These are phyloP conservation scores for Podarcis lilfordi DNA, from an alignment of 2,797 vertebrate genomes.

Conservation along the genomic window DNA sequence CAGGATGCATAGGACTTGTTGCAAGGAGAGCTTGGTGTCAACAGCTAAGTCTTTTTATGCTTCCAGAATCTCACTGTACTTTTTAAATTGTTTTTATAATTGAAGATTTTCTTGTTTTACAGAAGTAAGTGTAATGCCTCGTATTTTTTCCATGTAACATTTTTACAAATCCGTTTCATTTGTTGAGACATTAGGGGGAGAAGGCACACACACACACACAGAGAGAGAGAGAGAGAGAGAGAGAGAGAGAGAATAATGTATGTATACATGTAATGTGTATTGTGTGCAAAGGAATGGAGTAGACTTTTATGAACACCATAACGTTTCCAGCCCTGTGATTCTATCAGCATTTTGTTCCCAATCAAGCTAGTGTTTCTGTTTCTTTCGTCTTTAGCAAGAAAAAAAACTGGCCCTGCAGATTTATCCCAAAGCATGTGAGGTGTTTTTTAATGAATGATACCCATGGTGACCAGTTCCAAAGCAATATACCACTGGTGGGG, in stretches of 20 bases:
- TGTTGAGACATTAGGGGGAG: too few relatives aligned
- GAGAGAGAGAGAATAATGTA: not conserved
- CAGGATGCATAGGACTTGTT: not conserved
- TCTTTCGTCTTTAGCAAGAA: not conserved
- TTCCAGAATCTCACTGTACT: too few relatives aligned
- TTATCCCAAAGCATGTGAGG: not conserved
- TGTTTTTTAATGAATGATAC: not conserved
- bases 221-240: too few relatives aligned
- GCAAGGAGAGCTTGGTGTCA: not conserved
- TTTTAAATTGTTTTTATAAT: too few relatives aligned
- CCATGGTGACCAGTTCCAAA: slow-evolving; percentile 1
- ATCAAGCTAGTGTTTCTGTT: not conserved
- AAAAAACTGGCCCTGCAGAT: not conserved
- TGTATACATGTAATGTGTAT: not conserved
- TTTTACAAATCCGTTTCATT: too few relatives aligned
- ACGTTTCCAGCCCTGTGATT: not conserved
- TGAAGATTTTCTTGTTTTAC: too few relatives aligned
- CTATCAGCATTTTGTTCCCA: not conserved
- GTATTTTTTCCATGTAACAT: too few relatives aligned
- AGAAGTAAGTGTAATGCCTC: too few relatives aligned
- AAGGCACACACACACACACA: too few relatives aligned
- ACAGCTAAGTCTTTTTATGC: not conserved
- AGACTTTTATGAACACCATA: not conserved
- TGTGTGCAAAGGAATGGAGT: not conserved
- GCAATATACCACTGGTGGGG: not conserved